Evolutionary conservation across 2,888 invertebrate genomes (phyloP).

Genomic region (Eurois occulta): DNA sequence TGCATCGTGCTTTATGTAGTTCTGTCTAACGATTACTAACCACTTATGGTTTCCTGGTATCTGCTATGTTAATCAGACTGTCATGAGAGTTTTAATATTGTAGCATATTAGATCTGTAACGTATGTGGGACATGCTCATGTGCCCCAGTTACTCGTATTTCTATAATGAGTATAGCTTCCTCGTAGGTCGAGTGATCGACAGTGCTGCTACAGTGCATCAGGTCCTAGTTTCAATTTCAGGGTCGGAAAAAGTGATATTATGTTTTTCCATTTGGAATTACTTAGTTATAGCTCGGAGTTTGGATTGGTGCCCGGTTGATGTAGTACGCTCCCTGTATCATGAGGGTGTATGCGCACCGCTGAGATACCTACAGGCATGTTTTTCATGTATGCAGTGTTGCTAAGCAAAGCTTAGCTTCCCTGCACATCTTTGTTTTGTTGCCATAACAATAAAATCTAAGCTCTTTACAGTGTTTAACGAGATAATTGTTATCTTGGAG

Average conservation of each 20-base stretch:
- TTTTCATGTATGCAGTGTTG: background rate
- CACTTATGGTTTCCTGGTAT: constrained; percentile 22
- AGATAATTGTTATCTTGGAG: constrained; percentile 18
- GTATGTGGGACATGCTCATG: background rate
- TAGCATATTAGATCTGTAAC: background rate
- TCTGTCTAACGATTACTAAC: constrained; percentile 9
- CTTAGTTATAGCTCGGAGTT: background rate
- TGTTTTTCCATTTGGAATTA: background rate
- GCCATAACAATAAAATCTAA: constrained; percentile 1
- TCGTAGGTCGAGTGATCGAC: background rate
- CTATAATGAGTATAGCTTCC: background rate
- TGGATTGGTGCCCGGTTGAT: background rate
- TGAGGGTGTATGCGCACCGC: background rate
- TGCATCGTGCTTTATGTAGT: background rate
- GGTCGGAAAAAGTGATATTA: background rate
- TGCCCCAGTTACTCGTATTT: background rate
- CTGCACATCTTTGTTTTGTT: background rate
- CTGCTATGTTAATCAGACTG: constrained; percentile 10
- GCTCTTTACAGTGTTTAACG: background rate
- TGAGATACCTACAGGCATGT: background rate
- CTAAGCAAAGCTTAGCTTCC: too few relatives aligned
- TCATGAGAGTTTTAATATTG: constrained; percentile 4
- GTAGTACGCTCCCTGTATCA: background rate
- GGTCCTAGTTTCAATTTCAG: background rate
- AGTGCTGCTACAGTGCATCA: background rate